These are phyloP conservation scores for Flexamia atlantica DNA, from an alignment of 2,888 invertebrate species.

Conservation along the genomic window DNA sequence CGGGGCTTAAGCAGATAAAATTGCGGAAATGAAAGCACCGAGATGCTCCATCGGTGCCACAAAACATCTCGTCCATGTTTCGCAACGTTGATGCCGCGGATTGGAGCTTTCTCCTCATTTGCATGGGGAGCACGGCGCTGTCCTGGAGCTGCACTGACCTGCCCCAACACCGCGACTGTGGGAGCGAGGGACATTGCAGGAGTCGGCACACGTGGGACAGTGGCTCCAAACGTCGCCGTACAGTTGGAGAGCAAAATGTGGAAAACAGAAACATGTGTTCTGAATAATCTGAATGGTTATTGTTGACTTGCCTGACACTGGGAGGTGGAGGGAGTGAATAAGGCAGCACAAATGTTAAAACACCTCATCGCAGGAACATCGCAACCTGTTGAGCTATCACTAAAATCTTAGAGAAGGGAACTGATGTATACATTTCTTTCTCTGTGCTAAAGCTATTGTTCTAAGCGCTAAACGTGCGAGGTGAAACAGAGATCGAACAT, in stretches of 20 bases:
- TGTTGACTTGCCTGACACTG: too few relatives aligned
- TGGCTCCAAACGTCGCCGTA: neutral
- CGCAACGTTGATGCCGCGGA: conserved; percentile 25
- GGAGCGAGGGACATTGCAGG: neutral
- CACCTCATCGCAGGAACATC: too few relatives aligned
- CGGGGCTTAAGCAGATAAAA: conserved; percentile 29
- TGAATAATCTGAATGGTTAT: too few relatives aligned
- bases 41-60: conserved; percentile 29
- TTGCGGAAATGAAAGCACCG: conserved; percentile 36
- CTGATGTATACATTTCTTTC: too few relatives aligned
- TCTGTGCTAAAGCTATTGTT: too few relatives aligned
- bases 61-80: conserved; percentile 32
- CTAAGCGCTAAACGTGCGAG: too few relatives aligned
- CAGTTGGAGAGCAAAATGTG: neutral
- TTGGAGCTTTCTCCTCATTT: conserved; percentile 36
- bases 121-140: conserved; percentile 15
- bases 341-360: too few relatives aligned
- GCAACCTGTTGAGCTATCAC: too few relatives aligned
- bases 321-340: too few relatives aligned
- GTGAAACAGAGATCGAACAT: too few relatives aligned
- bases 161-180: neutral
- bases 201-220: neutral
- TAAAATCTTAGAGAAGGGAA: too few relatives aligned
- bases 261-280: neutral
- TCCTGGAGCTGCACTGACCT: neutral